Evolutionary conservation across 2,888 invertebrate species (phyloP), one percentile per base, ranked within the genome.

Genomic region (Silvanus unidentatus): DNA sequence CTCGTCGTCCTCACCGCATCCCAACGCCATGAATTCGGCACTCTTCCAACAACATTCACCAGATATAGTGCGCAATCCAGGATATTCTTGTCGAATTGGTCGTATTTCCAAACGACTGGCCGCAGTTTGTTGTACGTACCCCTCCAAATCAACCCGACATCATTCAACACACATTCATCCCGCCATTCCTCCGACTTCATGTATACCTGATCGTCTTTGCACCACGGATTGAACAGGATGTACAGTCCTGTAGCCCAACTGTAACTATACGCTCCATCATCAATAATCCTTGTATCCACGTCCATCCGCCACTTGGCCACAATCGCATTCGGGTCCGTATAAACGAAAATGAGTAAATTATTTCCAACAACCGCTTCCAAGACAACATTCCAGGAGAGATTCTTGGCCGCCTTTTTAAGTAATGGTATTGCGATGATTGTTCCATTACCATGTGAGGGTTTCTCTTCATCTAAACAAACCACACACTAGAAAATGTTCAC

Each of bases 171-270:
- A 63, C 88, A 88, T 66, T 96, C 96, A 42, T 88, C 82, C 2
- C 89, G 79, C 64, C 82, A 78, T 16, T 81, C 82, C 37, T 86
- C 84, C 39, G 77, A 75, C 22, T 75, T 75, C 68, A 86, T 58
- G 60, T 77, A 84, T 1, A 85, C 84, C 58, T 78, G 80, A 60
- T 85, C 85, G 40, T 78, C 77, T 28, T 75, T 71, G 65, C 88
- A 87, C 95, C 95, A 95, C 0, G 94, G 88, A 73, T 95, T 95
- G 65, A 89, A 95, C 2, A 95, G 76, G 1, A 95, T 13, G 63
- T 86, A 92, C 51, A 94, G 79, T 11, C 83, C 82, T 43, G 82
- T 78, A 2, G 85, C 82, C 64, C 88, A 82, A n/a, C 83, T 80
- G 68, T 83, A 88, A 53, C 86, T 87, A 43, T 87, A 75, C 0